phyloP scores from a whole-genome alignment of 2,797 vertebrate genomes.

The Labroides dimidiatus region DNA sequence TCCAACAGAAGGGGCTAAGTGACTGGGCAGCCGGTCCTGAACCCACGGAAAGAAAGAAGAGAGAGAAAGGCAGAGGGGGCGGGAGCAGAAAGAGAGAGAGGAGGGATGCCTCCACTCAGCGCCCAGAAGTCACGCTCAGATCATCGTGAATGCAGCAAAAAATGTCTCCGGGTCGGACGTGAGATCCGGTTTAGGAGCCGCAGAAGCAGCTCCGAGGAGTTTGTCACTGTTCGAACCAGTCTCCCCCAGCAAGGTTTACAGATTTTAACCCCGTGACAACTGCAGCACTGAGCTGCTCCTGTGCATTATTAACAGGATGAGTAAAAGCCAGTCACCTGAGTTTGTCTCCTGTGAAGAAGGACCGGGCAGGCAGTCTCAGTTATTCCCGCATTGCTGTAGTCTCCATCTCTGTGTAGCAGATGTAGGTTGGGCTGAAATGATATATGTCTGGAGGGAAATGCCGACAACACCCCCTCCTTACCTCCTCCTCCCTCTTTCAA shows the following conservation, averaged over 20 bases:
- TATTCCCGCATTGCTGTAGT: conserved; percentile 77
- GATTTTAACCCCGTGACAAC: conserved; percentile 43
- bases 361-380: conserved; percentile 42
- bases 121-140: conserved; percentile 79
- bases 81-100: conserved; percentile 12
- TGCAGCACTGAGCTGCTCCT: conserved; percentile 28
- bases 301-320: conserved; percentile 22
- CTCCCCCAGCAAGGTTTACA: conserved; percentile 39
- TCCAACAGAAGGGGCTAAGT: conserved; percentile 39
- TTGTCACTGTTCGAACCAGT: conserved; percentile 25
- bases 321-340: conserved; percentile 30
- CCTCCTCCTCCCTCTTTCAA: conserved; percentile 45
- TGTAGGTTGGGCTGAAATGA: conserved; percentile 65
- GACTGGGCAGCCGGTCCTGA: conserved; percentile 63
- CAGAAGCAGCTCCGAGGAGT: conserved; percentile 46
- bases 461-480: conserved; percentile 47
- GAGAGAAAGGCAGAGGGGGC: conserved; percentile 13
- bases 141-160: conserved; percentile 79
- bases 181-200: conserved; percentile 66
- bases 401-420: conserved; percentile 67
- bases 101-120: conserved; percentile 72
- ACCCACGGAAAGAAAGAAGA: conserved; percentile 56
- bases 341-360: conserved; percentile 7
- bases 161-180: conserved; percentile 71
- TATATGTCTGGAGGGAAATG: conserved; percentile 64